Conservation (phyloP, 1,140 invertebrate species). For the Orchesella cincta region DNA sequence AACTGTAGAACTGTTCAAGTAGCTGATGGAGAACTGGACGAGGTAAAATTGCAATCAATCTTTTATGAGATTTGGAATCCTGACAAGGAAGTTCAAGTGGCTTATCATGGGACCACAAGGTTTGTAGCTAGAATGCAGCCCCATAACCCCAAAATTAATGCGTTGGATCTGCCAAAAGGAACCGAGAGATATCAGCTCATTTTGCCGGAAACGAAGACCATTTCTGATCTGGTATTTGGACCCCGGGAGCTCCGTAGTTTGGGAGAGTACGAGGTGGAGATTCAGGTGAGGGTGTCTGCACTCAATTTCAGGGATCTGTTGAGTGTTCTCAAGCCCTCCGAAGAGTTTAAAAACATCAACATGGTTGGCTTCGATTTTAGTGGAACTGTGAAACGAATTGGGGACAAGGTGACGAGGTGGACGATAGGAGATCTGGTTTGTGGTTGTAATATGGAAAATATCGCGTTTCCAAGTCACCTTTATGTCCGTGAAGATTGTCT, state of each 20-base stretch:
- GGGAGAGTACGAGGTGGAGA: background rate
- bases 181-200: background rate
- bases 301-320: constrained; percentile 3
- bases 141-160: background rate
- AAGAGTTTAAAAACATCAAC: background rate
- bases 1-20: background rate
- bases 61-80: constrained; percentile 1
- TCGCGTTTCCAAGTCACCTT: background rate
- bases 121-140: background rate
- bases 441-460: background rate
- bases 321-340: constrained; percentile 8
- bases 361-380: constrained; percentile 12
- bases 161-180: background rate
- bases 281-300: constrained; percentile 11
- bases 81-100: constrained; percentile 7
- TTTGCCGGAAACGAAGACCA: background rate
- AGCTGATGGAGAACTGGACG: background rate
- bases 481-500: background rate
- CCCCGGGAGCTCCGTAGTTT: background rate
- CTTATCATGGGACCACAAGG: background rate
- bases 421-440: background rate
- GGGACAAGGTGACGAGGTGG: background rate
- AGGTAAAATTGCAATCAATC: background rate
- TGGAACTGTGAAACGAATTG: background rate
- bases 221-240: background rate